phyloP scores from a whole-genome alignment of 2,888 invertebrate genomes.

The Drosophila borborema region DNA sequence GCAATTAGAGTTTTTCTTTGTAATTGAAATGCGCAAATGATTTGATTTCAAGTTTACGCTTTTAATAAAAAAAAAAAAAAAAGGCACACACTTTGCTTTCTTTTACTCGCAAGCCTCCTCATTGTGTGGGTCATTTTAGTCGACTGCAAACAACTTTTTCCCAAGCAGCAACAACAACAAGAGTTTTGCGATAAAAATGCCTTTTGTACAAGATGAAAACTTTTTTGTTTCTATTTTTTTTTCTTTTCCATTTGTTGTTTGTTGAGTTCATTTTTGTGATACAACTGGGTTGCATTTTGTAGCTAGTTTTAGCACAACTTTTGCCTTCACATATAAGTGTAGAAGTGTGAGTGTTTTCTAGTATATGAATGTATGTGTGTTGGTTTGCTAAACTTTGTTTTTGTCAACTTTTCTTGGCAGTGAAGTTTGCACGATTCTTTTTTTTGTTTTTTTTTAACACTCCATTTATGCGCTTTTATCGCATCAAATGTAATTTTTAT shows the following conservation, averaged over 20 bases:
- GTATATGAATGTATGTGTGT: neutral
- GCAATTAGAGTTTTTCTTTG: conserved; percentile 57
- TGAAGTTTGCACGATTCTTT: conserved; percentile 50
- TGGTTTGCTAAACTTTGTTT: conserved; percentile 48
- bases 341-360: conserved; percentile 7
- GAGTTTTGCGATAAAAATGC: conserved; percentile 45
- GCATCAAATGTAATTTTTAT: conserved; percentile 20
- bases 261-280: conserved; percentile 48
- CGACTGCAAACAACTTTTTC: conserved; percentile 14
- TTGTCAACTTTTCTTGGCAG: conserved; percentile 53
- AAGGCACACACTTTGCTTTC: conserved; percentile 15
- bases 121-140: conserved; percentile 44
- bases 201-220: conserved; percentile 52
- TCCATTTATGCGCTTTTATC: conserved; percentile 60
- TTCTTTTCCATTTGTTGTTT: conserved; percentile 20
- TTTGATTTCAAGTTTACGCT: conserved; percentile 54
- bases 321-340: conserved; percentile 17
- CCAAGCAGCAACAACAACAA: conserved; percentile 21
- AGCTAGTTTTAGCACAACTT: conserved; percentile 49
- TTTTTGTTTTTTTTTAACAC: conserved; percentile 49
- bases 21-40: conserved; percentile 56
- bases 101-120: conserved; percentile 44
- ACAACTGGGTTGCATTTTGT: conserved; percentile 62
- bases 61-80: conserved; percentile 18
- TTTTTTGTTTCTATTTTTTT: conserved; percentile 34